Evolutionary conservation across 1,140 invertebrate species (phyloP).

Genomic region (Leptinotarsa undecemlineata): DNA sequence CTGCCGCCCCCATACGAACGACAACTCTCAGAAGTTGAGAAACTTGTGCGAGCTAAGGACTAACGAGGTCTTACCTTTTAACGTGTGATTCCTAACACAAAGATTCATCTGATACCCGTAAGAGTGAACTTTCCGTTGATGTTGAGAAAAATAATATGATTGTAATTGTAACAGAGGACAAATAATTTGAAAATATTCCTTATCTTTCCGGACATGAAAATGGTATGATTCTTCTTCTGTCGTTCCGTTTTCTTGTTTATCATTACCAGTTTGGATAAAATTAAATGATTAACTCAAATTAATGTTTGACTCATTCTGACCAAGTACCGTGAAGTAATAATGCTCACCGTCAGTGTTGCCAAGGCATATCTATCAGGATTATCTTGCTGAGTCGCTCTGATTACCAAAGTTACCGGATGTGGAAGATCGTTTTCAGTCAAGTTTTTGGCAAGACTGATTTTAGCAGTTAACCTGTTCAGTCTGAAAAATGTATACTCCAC

Average conservation of each 20-base stretch:
- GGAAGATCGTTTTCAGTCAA: slow-evolving; percentile 66
- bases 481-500: slow-evolving; percentile 58
- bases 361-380: slow-evolving; percentile 78
- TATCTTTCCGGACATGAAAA: not conserved
- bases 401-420: slow-evolving; percentile 75
- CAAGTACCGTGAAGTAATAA: not conserved
- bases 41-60: no score
- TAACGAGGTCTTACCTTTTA: no score
- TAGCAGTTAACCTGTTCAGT: slow-evolving; percentile 57
- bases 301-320: not conserved
- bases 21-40: no score
- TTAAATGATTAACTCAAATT: not conserved
- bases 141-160: no score
- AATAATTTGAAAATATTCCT: no score
- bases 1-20: no score
- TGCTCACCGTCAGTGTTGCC: slow-evolving; percentile 21
- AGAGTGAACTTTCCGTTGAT: no score
- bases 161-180: no score
- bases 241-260: not conserved
- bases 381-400: slow-evolving; percentile 68
- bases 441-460: slow-evolving; percentile 63
- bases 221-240: not conserved
- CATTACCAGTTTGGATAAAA: no score
- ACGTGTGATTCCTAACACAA: no score
- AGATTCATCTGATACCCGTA: no score